A percentile compares a stretch with the other conserved stretches of the same genome.
These are phyloP conservation scores for Paracanthobrama guichenoti DNA, from an alignment of 2,113 vertebrate genomes.

Conservation along the genomic window DNA sequence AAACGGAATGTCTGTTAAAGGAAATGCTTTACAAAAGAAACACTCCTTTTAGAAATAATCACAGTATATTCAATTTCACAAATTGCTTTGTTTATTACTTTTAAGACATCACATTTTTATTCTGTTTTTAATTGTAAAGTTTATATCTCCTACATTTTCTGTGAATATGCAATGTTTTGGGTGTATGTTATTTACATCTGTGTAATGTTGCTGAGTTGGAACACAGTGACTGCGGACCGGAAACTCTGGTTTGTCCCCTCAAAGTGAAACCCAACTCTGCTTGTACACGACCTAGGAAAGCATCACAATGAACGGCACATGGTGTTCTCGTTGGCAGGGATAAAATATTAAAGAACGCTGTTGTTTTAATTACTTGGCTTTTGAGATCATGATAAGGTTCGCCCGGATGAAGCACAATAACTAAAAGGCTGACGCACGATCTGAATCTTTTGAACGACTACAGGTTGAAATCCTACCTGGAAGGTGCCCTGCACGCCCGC, in stretches of 20 bases:
- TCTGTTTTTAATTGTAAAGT: not conserved
- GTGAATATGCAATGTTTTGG: not conserved
- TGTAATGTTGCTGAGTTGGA: not conserved
- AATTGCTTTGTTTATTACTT: not conserved
- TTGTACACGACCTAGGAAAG: conserved; percentile 5
- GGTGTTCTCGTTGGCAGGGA: conserved; percentile 1
- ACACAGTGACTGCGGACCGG: not conserved
- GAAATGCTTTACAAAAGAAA: too few relatives aligned
- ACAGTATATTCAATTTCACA: too few relatives aligned
- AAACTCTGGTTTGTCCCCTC: conserved; percentile 28
- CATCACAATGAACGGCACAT: not conserved
- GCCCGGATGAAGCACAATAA: conserved; percentile 24
- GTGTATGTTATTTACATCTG: not conserved
- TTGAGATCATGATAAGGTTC: conserved; percentile 19
- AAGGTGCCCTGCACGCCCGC: conserved; percentile 58
- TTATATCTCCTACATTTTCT: not conserved
- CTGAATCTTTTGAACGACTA: conserved; percentile 53
- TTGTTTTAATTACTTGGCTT: conserved; percentile 29
- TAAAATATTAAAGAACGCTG: conserved; percentile 32
- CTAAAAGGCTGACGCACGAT: conserved; percentile 43
- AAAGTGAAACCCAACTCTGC: conserved; percentile 30
- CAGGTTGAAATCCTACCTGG: conserved; percentile 63
- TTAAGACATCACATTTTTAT: not conserved
- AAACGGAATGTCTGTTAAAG: not conserved
- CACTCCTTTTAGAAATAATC: too few relatives aligned